Percentiles rank a stretch among this genome's conserved stretches.
These are phyloP conservation scores for Siniperca knerii DNA, from an alignment of 2,113 vertebrate genomes.

Conservation along the genomic window DNA sequence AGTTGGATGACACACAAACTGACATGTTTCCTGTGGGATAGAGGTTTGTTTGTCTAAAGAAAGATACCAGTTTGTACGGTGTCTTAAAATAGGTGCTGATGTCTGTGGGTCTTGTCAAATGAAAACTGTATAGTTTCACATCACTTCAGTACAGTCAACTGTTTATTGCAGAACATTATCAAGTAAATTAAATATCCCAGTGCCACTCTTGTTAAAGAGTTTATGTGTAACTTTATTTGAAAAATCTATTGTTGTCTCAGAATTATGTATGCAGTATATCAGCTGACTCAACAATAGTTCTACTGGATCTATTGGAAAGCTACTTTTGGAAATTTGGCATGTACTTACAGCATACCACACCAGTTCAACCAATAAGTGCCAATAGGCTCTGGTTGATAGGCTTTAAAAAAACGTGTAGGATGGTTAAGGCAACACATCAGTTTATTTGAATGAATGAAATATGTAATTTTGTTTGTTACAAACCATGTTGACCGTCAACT, in stretches of 20 bases:
- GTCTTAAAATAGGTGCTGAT: conserved; percentile 25
- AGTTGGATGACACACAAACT: neutral
- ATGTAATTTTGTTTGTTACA: neutral
- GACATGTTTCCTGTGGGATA: neutral
- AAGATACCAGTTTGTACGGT: conserved; percentile 10
- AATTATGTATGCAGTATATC: too few relatives aligned
- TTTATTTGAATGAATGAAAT: neutral
- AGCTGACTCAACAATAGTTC: too few relatives aligned
- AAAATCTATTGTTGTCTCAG: neutral
- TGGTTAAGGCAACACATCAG: neutral
- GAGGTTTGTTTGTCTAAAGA: conserved; percentile 21
- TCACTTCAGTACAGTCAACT: neutral
- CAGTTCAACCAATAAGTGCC: neutral
- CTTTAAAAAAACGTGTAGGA: neutral
- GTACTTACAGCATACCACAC: neutral
- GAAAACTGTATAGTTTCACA: neutral
- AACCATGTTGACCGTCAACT: neutral
- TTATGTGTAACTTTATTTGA: neutral
- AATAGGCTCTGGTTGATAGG: neutral
- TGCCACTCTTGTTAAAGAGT: neutral
- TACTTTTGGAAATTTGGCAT: too few relatives aligned
- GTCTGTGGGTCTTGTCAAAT: neutral
- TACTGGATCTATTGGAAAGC: too few relatives aligned
- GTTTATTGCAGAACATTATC: neutral
- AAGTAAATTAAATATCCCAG: neutral